A percentile compares a stretch with the other conserved stretches of the same genome.
These are phyloP conservation scores for Cotesia congregata DNA, from an alignment of 2,888 invertebrate species.

Conservation along the genomic window DNA sequence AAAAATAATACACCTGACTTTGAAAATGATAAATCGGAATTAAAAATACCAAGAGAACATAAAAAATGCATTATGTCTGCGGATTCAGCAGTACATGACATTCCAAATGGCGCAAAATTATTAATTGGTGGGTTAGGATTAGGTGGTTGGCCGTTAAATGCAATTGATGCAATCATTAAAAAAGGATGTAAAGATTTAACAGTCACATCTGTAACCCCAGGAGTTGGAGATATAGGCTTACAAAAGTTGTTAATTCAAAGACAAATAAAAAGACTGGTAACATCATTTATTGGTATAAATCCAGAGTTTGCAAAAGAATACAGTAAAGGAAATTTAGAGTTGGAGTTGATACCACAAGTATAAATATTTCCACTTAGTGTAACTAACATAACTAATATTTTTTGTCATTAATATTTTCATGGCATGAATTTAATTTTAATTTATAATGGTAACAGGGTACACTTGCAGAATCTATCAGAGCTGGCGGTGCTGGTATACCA, in stretches of 20 bases:
- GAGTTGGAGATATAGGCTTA: constrained; percentile 95
- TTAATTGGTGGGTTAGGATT: constrained; percentile 97
- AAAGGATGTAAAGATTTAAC: constrained; percentile 84
- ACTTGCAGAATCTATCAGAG: constrained; percentile 93
- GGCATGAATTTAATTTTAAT: too few relatives aligned
- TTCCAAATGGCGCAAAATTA: constrained; percentile 88
- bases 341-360: constrained; percentile 90
- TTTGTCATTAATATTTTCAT: too few relatives aligned
- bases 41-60: constrained; percentile 56
- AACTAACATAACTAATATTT: too few relatives aligned
- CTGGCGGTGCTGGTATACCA: constrained; percentile 98
- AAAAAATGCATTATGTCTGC: constrained; percentile 79
- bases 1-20: constrained; percentile 54
- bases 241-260: constrained; percentile 90
- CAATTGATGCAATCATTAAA: constrained; percentile 86
- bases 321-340: constrained; percentile 91
- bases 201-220: constrained; percentile 97
- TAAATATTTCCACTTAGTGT: constrained; percentile 14
- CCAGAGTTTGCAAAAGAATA: constrained; percentile 97
- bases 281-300: constrained; percentile 99
- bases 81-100: constrained; percentile 87
- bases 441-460: constrained; percentile 79
- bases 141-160: constrained; percentile 98
- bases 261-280: constrained; percentile 93
- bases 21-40: constrained; percentile 48